phyloP scores from a whole-genome alignment of 2,113 vertebrate species.

The Cynopterus brachyotis region DNA sequence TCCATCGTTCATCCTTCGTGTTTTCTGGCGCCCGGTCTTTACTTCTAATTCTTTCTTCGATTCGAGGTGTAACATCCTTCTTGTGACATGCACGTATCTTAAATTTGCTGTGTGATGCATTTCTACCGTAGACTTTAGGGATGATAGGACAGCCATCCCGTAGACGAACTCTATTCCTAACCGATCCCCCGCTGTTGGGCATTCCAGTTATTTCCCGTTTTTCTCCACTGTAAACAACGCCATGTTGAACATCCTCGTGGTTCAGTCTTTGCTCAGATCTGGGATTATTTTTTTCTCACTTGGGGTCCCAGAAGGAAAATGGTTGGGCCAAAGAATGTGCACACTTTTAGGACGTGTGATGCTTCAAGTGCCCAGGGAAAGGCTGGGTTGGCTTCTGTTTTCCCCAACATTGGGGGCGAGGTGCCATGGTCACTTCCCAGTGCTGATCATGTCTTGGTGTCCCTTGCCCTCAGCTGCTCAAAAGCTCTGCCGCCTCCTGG shows the following conservation, averaged over 20 bases:
- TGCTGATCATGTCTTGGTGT: accelerated
- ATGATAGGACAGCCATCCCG: neutral
- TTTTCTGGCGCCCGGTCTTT: neutral
- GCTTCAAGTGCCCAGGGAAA: neutral
- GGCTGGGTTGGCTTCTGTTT: neutral
- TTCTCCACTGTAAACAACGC: neutral
- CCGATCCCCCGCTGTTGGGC: neutral
- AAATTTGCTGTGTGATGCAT: neutral
- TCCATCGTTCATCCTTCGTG: no score
- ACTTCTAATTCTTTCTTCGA: neutral
- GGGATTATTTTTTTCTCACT: no score
- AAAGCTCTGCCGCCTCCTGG: constrained; percentile 93
- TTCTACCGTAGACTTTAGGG: neutral
- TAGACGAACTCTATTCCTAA: neutral
- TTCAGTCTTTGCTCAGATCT: accelerated
- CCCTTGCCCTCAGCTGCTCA: constrained; percentile 84
- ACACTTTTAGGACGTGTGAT: no score
- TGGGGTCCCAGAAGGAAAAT: neutral
- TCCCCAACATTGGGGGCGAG: accelerated
- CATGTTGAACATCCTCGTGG: accelerated
- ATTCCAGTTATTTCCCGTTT: neutral
- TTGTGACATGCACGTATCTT: neutral
- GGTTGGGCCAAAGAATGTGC: accelerated
- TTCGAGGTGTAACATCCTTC: neutral
- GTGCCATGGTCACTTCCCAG: accelerated